Conservation (phyloP, 2,888 invertebrate species). For the Protophormia terraenovae region DNA sequence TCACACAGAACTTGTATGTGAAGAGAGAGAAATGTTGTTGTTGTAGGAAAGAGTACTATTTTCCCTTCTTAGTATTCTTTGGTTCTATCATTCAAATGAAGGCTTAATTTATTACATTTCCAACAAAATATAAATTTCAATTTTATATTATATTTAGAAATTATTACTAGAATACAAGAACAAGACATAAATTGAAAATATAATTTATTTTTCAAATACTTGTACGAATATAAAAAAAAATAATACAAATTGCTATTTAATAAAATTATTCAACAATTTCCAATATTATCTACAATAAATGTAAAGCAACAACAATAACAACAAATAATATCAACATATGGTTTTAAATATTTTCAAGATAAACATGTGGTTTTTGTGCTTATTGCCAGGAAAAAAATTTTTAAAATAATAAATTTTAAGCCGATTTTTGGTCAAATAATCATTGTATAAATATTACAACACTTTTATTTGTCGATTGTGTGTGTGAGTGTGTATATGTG, state of each 20-base stretch:
- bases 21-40: too few relatives aligned
- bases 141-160: conserved; percentile 31
- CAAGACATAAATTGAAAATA: conserved; percentile 5
- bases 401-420: conserved; percentile 56
- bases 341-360: conserved; percentile 38
- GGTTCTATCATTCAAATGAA: too few relatives aligned
- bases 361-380: conserved; percentile 54
- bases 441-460: conserved; percentile 48
- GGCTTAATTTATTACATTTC: conserved; percentile 25
- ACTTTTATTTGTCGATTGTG: not conserved
- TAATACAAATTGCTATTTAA: not conserved
- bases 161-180: not conserved
- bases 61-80: too few relatives aligned
- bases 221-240: too few relatives aligned
- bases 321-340: conserved; percentile 32
- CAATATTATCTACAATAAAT: not conserved
- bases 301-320: not conserved
- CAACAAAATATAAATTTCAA: not conserved
- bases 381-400: conserved; percentile 11
- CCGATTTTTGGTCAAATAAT: conserved; percentile 63
- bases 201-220: conserved; percentile 26
- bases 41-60: too few relatives aligned
- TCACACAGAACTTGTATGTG: too few relatives aligned
- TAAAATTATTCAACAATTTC: conserved; percentile 21
- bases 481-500: not conserved